A percentile compares a stretch with the other conserved stretches of the same genome.
Evolutionary conservation across 1,140 invertebrate genomes (phyloP).

Genomic region (Daktulosphaira vitifoliae): DNA sequence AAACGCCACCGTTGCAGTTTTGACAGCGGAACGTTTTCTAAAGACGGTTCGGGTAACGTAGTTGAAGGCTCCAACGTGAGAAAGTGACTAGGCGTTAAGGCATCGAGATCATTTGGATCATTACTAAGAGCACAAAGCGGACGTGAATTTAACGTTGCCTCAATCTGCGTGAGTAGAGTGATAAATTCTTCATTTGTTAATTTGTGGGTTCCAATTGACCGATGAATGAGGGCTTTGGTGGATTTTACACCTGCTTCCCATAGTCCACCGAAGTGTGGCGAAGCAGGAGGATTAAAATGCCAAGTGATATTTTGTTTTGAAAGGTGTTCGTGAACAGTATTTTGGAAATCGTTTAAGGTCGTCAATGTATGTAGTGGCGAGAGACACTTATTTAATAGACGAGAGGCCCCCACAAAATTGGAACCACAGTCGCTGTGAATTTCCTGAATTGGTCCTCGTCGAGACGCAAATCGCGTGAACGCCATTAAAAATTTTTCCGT

Average conservation of each 20-base stretch:
- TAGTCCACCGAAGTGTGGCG: constrained; percentile 40
- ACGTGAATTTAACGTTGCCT: constrained; percentile 37
- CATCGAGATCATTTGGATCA: no score
- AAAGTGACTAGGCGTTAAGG: no score
- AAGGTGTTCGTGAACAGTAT: not conserved
- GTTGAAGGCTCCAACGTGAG: no score
- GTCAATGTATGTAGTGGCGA: no score
- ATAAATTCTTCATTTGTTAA: constrained; percentile 36
- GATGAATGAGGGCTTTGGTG: constrained; percentile 37
- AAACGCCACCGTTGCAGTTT: no score
- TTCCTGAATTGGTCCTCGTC: constrained; percentile 31
- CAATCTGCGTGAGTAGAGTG: constrained; percentile 36
- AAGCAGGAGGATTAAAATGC: constrained; percentile 39
- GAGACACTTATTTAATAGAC: not conserved
- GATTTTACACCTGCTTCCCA: constrained; percentile 41
- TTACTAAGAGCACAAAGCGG: no score
- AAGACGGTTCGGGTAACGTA: no score
- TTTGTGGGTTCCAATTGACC: constrained; percentile 28
- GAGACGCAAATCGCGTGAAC: constrained; percentile 42
- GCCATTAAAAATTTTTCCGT: constrained; percentile 43
- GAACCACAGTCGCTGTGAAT: constrained; percentile 35
- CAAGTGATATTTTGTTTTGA: constrained; percentile 28
- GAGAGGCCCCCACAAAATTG: constrained; percentile 36
- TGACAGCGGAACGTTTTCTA: no score
- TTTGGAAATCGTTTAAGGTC: not conserved